Evolutionary conservation across 2,797 vertebrate genomes (phyloP), one percentile per base, ranked within the genome.

Genomic region (Typhlichthys eigenmanni): DNA sequence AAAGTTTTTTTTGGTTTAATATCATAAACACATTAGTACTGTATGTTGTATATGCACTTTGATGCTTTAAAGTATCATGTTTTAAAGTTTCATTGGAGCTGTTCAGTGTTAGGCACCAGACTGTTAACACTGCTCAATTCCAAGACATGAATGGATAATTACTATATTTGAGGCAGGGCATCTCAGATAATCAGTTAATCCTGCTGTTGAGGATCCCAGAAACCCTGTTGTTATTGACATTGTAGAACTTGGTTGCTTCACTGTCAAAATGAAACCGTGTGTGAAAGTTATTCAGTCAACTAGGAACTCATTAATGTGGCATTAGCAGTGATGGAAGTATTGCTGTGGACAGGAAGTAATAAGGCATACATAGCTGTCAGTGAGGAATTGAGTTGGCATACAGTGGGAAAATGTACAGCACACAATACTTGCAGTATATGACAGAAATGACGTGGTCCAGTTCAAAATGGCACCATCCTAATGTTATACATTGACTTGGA

Each of bases 121-220:
- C 55, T 16, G 10, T 19, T 45, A 57, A 8, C 4, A 56, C 55
- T 56, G 32, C 13, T 11, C n/a, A 38, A 10, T 8, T 16, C 55
- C n/a, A 17, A 14, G 43, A 51, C 66, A 45, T 45, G 12, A 19
- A 19, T 61, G 38, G 13, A 19, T 19, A 53, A 17, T 64, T 32
- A 59, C 52, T 58, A 24, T 64, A n/a, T 19, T 17, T 29, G 12
- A 60, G 58, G 70, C 47, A 60, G 24, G 52, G 50, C 34, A 16
- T 29, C 38, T 11, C 8, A 38, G 59, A 54, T 0, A 48, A 29
- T 29, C 32, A 8, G 71, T 11, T 49, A 60, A 65, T 58, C 38
- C 48, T 46, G 58, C n/a, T 59, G 17, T 12, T 14, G 16, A 52
- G 38, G 38, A 43, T 14, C 38, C 55, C n/a, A 46, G 38, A 46